Conservation (phyloP, 2,797 vertebrate genomes). For the Rhadinocentrus ornatus region DNA sequence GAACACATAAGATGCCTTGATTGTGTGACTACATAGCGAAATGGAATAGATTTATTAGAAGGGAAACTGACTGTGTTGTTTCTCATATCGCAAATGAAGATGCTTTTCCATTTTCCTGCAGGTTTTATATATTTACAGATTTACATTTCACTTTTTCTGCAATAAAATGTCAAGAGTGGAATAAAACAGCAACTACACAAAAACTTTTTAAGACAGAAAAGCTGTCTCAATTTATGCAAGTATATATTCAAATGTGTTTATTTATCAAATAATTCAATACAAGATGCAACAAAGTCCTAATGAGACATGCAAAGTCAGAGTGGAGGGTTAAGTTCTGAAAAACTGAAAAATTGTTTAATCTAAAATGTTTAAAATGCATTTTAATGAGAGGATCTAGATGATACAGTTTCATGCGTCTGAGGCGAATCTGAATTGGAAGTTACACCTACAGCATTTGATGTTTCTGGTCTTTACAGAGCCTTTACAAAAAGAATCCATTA, state of each 20-base stretch:
- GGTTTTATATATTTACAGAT: neutral
- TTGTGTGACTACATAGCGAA: neutral
- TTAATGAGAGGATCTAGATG: neutral
- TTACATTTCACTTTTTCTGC: constrained; percentile 1
- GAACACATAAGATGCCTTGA: neutral
- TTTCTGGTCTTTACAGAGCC: neutral
- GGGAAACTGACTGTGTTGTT: neutral
- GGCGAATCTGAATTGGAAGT: neutral
- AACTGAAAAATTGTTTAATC: neutral
- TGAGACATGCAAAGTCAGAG: neutral
- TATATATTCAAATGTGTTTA: constrained; percentile 42
- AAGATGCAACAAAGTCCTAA: constrained; percentile 12
- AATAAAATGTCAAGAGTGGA: neutral
- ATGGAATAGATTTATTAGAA: neutral
- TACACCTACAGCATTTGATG: constrained; percentile 2
- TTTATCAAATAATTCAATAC: constrained; percentile 12
- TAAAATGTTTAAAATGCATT: constrained; percentile 7
- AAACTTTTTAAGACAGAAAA: constrained; percentile 5
- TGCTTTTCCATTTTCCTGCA: neutral
- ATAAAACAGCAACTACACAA: neutral
- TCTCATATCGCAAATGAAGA: constrained; percentile 15
- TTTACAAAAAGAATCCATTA: constrained; percentile 3
- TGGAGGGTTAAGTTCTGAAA: neutral
- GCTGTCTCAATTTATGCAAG: neutral
- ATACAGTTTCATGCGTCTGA: constrained; percentile 1